These are phyloP conservation scores for Octodonta nipae DNA, from an alignment of 2,888 invertebrate genomes.

Conservation along the genomic window DNA sequence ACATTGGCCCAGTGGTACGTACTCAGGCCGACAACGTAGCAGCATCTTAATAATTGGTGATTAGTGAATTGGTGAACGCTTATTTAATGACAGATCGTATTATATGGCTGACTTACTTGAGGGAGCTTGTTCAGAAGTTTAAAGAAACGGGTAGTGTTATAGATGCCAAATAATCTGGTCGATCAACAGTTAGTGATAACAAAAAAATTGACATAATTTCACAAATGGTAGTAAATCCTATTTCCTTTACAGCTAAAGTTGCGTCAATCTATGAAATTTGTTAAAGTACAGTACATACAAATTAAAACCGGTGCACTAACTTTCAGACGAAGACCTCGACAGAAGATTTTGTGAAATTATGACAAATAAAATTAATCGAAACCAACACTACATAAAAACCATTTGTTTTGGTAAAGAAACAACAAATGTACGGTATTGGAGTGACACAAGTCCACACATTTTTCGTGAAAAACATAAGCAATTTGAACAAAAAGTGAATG, in stretches of 20 bases:
- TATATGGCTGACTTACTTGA: neutral
- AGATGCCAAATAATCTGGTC: slow-evolving; percentile 2
- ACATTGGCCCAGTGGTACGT: neutral
- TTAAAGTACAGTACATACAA: slow-evolving; percentile 6
- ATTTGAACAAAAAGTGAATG: slow-evolving; percentile 6
- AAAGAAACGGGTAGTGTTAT: neutral
- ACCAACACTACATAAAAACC: neutral
- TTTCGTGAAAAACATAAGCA: slow-evolving; percentile 5
- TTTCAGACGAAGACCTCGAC: slow-evolving; percentile 3
- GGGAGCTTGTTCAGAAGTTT: slow-evolving; percentile 1
- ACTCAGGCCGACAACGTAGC: neutral
- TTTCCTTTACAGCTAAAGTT: slow-evolving; percentile 4
- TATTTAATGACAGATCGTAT: neutral
- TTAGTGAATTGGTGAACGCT: neutral
- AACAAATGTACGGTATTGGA: slow-evolving; percentile 5
- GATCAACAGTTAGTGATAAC: neutral
- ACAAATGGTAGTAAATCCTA: slow-evolving; percentile 6
- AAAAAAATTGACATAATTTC: slow-evolving; percentile 6
- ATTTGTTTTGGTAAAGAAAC: slow-evolving; percentile 7
- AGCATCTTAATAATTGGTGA: neutral
- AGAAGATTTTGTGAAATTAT: slow-evolving; percentile 6
- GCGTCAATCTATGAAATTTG: slow-evolving; percentile 3
- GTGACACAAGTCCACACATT: slow-evolving; percentile 6
- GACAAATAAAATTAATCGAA: neutral
- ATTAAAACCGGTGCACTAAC: slow-evolving; percentile 4